Conservation (phyloP, 2,797 vertebrate species). For the Chrysocyon brachyurus region DNA sequence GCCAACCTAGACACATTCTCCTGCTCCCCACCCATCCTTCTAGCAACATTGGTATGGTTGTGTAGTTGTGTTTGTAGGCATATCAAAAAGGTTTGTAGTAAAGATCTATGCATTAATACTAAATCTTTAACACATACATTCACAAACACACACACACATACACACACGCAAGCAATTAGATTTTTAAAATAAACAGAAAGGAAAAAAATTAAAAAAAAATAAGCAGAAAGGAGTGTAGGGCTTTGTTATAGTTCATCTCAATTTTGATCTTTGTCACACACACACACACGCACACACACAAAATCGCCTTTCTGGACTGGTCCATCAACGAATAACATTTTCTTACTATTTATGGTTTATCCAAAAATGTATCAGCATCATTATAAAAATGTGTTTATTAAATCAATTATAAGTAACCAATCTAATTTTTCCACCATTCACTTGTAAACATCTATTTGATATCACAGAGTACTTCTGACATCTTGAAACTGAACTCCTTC, state of each 20-base stretch:
- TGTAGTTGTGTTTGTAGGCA: neutral
- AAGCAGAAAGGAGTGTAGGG: neutral
- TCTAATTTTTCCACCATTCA: neutral
- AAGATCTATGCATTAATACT: neutral
- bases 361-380: neutral
- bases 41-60: neutral
- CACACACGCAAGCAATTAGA: neutral
- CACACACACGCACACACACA: neutral
- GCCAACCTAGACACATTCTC: neutral
- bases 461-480: neutral
- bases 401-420: neutral
- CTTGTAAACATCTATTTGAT: neutral
- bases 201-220: neutral
- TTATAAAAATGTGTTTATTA: constrained; percentile 30
- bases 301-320: neutral
- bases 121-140: constrained; percentile 3
- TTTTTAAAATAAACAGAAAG: neutral
- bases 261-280: constrained; percentile 6
- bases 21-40: neutral
- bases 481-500: neutral
- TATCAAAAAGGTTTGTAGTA: neutral
- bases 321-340: neutral
- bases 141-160: neutral
- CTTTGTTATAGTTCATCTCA: neutral
- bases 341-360: neutral